A percentile compares a stretch with the other conserved stretches of the same genome.
These are phyloP conservation scores for Hofmannophila pseudospretella DNA, from an alignment of 2,888 invertebrate genomes.

Conservation along the genomic window DNA sequence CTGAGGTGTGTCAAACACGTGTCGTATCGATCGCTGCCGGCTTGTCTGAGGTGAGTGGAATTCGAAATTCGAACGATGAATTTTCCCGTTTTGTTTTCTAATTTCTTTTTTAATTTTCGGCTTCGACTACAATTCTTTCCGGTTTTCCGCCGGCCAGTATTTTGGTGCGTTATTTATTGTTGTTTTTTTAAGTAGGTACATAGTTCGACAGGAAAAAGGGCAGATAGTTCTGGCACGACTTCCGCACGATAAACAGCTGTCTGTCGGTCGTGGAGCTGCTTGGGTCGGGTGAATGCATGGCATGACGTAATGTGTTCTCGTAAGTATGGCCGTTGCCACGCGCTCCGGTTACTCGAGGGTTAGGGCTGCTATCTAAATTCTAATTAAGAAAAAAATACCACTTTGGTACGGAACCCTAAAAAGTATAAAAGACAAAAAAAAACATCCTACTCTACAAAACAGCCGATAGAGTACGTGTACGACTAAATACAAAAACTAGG, in stretches of 20 bases:
- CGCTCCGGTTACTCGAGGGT: slow-evolving; percentile 18
- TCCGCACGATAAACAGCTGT: slow-evolving; percentile 51
- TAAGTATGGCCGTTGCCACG: slow-evolving; percentile 28
- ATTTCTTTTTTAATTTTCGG: no score
- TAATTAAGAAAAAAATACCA: no score
- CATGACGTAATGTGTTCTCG: slow-evolving; percentile 38
- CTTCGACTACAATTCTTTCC: not conserved
- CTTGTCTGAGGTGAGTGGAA: slow-evolving; percentile 38
- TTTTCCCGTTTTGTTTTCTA: no score
- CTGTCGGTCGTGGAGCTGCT: slow-evolving; percentile 12
- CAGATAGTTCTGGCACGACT: slow-evolving; percentile 33
- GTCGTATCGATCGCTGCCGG: slow-evolving; percentile 47
- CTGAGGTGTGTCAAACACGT: slow-evolving; percentile 44
- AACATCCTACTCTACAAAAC: no score
- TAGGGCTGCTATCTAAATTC: not conserved
- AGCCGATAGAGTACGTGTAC: no score
- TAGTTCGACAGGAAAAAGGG: slow-evolving; percentile 27
- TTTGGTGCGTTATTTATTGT: not conserved
- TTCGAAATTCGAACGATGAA: slow-evolving; percentile 10
- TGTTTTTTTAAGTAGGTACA: not conserved
- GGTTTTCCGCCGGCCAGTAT: not conserved
- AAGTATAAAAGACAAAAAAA: no score
- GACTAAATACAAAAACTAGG: no score
- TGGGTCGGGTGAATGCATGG: slow-evolving; percentile 26
- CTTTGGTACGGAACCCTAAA: no score